Base-by-base conservation (phyloP, 2,888 invertebrate genomes). In the Drosophila austrosaltans region DNA sequence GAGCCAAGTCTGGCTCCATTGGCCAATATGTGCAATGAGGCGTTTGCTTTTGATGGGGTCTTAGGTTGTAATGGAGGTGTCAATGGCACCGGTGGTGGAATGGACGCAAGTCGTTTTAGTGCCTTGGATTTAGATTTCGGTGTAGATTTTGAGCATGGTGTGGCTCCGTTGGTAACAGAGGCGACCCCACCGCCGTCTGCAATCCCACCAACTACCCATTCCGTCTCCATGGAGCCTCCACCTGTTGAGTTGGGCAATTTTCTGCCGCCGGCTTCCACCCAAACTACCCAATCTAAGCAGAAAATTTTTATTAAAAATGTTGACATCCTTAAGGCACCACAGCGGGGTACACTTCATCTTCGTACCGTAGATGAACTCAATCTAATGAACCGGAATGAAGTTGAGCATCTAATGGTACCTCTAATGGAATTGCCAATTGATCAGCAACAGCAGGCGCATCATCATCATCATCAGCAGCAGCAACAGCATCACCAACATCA, bases 361-460 rank as follows among this genome's bases (percentile, higher is more conserved):
- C 90, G 92, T 25, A 92, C 92, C 0, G 92, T 92, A 0, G 92
- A 92, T 59, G 92, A 92, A 72, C 74, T 92, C 12, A 92, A 92
- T 78, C 78, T 92, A 39, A 91, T 92, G 91, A 92, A 92, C 48
- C 90, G 91, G 65, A 92, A 89, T 63, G 92, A 92, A 61, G 92
- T 92, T 22, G 91, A 91, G 77, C 91, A 91, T 67, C 70, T 92
- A 10, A 91, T 92, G 58, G 91, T 90, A 16, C 92, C 92, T 0
- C 82, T 76, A 1, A 61, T 78, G 25, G 81, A 83, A 22, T 53
- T 83, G 16, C 68, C 78, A 0, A 28, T 76, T 4, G 67, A 65
- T 36, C 53, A 62, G 40, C 72, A 39, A 6, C 58, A 58, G n/a
- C 61, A 58, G 0, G 22, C 53, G 25, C 62, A 53, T 10, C 39